Base-by-base conservation (phyloP, 2,888 invertebrate genomes). In the Coelogynopora nodosa region DNA sequence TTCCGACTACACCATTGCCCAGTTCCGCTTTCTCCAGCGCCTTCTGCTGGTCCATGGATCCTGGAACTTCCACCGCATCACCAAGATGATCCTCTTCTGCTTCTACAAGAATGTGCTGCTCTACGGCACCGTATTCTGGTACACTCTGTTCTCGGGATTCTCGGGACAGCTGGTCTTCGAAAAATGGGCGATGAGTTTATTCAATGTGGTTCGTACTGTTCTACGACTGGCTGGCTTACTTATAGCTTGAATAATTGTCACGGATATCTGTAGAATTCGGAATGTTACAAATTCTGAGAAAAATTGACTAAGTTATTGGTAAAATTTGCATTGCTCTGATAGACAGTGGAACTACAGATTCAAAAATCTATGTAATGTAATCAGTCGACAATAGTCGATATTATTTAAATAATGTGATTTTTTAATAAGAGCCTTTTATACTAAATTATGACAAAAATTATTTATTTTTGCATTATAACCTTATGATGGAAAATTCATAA, bases 101-200 rank as follows among this genome's bases (percentile, higher is more conserved):
- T 99, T 99, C 93, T 98, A 99, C 94, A 99, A 99, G 93, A 99
- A 99, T 93, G 98, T 99, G 90, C 98, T 98, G 92, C 94, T 99
- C 29, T 99, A 99, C 93, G 96, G 99, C 89, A 98, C 99, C 82
- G 89, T 92, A 93, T 93, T 98, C 87, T 98, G 98, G 98, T 99
- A 98, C 93, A 98, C 98, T 82, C 95, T 98, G 89, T 95, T 96
- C 92, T 97, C 97, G 87, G 98, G 97, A 88, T 99, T 98, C 96
- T 97, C 98, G 18, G 99, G 99, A 27, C 98, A 99, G 92, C 97
- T 99, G 90, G 94, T 99, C 88, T 99, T 99, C 93, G 99, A 99
- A 93, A 94, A 98, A 89, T 98, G 98, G 98, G 96, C 96, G 88
- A 97, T 97, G 90, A 97, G 97, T 90, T 94, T 96, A 91, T 99